Evolutionary conservation across 2,888 invertebrate species (phyloP), one percentile per base, ranked within the genome.

Genomic region (Cephus nigrinus): DNA sequence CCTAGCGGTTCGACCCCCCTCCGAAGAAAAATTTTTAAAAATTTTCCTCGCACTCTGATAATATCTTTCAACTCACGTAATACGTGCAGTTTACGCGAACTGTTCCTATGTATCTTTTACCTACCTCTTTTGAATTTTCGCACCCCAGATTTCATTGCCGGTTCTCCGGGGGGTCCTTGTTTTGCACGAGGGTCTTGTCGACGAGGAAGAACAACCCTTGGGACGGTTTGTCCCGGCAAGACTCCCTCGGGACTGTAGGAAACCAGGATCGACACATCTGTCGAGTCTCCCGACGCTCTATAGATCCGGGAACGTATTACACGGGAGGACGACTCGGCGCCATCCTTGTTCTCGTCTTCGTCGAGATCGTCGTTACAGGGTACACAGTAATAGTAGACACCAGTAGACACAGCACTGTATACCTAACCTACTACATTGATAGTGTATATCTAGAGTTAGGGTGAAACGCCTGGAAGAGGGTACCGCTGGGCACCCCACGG

Each of bases 161-260:
- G 80, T 78, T 79, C 80, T 78, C 82, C 78, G 84, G 84, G 80
- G 80, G 81, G 77, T 79, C 83, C 81, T 81, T 72, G 73, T 79
- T 73, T 78, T 55, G 55, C 78, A 79, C 76, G 72, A 80, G 71
- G 73, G 79, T 34, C 73, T 76, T 72, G 68, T 73, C 79, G 79
- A 36, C 73, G 82, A 84, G 83, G 73, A 40, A 68, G 69, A 36
- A n/a, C 35, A 74, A 74, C 87, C 81, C 86, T 78, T 80, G 90
- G 90, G 90, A 90, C 84, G 87, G 87, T 90, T 90, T 90, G 90
- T 89, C 88, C 86, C 86, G 83, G 84, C 85, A 84, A 84, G 83
- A 87, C 85, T 89, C 90, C 88, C 90, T 76, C 79, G 90, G 86
- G 90, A 90, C 81, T 80, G 81, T 77, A 78, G 77, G 82, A 80